Conservation (phyloP, 2,888 invertebrate genomes). For the Cryptops parisi region DNA sequence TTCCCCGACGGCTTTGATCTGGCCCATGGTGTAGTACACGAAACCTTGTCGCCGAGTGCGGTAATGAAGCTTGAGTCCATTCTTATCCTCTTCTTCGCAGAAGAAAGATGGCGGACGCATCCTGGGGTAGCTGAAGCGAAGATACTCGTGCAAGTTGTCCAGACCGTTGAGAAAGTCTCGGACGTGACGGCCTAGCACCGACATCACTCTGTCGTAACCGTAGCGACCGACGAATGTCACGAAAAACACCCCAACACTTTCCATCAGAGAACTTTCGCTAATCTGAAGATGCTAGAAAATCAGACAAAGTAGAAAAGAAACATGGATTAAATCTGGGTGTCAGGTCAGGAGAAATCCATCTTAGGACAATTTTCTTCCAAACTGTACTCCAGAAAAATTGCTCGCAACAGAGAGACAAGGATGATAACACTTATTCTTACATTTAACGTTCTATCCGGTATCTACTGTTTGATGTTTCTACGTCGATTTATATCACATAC, state of each 20-base stretch:
- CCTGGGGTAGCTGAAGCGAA: conserved; percentile 87
- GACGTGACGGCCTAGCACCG: conserved; percentile 83
- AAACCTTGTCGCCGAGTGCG: conserved; percentile 84
- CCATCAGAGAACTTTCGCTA: conserved; percentile 81
- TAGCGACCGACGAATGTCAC: conserved; percentile 87
- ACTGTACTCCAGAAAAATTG: too few species aligned
- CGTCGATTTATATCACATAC: too few species aligned
- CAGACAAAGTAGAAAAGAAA: conserved; percentile 16
- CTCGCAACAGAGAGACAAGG: too few species aligned
- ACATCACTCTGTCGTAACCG: conserved; percentile 81
- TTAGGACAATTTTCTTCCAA: too few species aligned
- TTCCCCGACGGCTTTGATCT: conserved; percentile 48
- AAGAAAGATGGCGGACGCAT: conserved; percentile 88
- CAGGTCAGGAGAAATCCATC: too few species aligned
- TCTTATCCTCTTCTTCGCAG: conserved; percentile 84
- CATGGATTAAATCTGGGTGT: too few species aligned
- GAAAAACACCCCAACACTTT: conserved; percentile 86
- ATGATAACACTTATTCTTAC: too few species aligned
- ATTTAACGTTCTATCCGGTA: too few species aligned
- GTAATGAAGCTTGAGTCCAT: conserved; percentile 85
- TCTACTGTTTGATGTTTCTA: too few species aligned
- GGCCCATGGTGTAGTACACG: conserved; percentile 93
- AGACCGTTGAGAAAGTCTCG: conserved; percentile 85
- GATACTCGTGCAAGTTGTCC: conserved; percentile 93
- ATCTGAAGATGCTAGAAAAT: conserved; percentile 55